These are phyloP conservation scores for Ceratina australensis DNA, from an alignment of 1,140 invertebrate species.

Conservation along the genomic window DNA sequence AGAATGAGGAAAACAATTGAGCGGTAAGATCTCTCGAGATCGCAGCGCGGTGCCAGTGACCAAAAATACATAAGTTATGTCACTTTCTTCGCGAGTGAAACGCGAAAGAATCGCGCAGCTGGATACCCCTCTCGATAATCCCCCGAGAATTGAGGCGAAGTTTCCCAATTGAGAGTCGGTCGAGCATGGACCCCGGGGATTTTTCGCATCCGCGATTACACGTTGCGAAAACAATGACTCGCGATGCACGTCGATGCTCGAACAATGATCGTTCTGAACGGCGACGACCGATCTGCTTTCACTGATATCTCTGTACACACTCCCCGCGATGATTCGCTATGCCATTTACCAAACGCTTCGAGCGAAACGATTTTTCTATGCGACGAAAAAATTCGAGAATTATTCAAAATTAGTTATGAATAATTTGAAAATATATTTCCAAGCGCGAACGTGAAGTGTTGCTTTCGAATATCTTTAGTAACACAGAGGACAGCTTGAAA, in stretches of 20 bases:
- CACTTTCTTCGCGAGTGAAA: neutral
- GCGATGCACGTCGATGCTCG: constrained; percentile 34
- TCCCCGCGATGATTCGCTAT: constrained; percentile 21
- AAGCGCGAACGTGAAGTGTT: too few species aligned
- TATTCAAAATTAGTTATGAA: too few species aligned
- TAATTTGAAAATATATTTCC: too few species aligned
- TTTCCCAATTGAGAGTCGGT: constrained; percentile 39
- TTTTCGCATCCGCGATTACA: constrained; percentile 58
- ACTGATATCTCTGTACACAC: constrained; percentile 49
- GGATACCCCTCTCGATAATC: constrained; percentile 52
- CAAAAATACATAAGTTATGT: constrained; percentile 14
- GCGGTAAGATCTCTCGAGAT: neutral
- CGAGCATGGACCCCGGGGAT: constrained; percentile 35
- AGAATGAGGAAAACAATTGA: too few species aligned
- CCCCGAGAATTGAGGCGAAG: neutral
- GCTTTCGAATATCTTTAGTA: too few species aligned
- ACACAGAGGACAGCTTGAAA: too few species aligned
- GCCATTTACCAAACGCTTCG: constrained; percentile 41
- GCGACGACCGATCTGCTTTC: constrained; percentile 54
- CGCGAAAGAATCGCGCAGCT: constrained; percentile 44
- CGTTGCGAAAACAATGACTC: constrained; percentile 52
- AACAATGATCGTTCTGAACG: constrained; percentile 38
- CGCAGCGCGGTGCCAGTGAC: too few species aligned
- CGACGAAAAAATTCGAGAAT: neutral
- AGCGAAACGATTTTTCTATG: constrained; percentile 30